phyloP scores from a whole-genome alignment of 2,797 vertebrate species.

The Myotis myotis region DNA sequence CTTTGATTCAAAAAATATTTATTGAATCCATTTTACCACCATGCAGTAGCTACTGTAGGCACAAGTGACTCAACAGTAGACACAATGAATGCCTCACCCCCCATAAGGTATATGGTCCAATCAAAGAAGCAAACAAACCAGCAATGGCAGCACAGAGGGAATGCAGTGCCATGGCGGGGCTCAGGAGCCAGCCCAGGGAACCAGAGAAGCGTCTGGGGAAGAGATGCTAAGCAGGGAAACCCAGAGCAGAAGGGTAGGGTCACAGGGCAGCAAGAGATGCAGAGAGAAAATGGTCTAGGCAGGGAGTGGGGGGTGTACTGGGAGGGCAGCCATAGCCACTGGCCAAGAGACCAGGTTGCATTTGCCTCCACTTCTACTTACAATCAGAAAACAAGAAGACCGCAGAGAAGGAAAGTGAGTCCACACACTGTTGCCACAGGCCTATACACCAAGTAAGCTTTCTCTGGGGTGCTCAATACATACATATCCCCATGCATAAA shows the following conservation, averaged over 20 bases:
- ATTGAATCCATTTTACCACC: neutral
- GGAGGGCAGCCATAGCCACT: neutral
- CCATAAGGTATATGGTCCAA: neutral
- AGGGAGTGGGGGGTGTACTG: rapidly evolving
- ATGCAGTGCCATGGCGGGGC: neutral
- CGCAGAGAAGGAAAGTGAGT: neutral
- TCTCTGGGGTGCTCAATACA: neutral
- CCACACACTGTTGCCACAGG: neutral
- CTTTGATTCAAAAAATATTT: conserved; percentile 7
- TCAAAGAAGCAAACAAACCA: neutral
- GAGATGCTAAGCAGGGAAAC: neutral
- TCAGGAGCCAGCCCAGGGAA: neutral
- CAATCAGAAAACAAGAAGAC: neutral
- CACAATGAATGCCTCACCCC: neutral
- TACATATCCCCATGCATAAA: neutral
- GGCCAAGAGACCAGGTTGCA: neutral
- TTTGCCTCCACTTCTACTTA: neutral
- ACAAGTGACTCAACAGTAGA: neutral
- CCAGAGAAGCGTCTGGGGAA: neutral
- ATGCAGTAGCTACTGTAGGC: neutral
- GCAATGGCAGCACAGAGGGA: neutral
- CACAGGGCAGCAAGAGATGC: neutral
- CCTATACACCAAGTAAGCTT: neutral
- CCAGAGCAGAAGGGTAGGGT: neutral
- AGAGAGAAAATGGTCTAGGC: neutral